Evolutionary conservation across 2,797 vertebrate species (phyloP).

Genomic region (Pyrocephalus nanus): DNA sequence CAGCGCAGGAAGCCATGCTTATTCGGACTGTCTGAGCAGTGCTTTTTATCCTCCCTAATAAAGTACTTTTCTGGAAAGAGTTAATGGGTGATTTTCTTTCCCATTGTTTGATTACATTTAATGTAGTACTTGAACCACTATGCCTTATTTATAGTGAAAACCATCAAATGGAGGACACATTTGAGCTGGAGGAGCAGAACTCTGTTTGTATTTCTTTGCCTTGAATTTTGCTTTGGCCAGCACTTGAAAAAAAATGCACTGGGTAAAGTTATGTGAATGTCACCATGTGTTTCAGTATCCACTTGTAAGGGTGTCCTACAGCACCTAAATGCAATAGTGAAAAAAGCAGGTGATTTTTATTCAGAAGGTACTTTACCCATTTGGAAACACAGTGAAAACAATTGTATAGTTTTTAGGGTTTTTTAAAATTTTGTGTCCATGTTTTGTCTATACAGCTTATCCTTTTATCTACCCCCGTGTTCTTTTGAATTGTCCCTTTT

Average conservation of each 20-base stretch:
- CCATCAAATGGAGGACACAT: neutral
- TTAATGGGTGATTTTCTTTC: neutral
- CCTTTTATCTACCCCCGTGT: neutral
- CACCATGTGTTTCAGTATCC: neutral
- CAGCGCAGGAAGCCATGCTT: slow-evolving; percentile 29
- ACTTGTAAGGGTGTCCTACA: neutral
- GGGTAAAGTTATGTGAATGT: neutral
- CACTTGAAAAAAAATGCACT: neutral
- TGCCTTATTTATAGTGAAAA: slow-evolving; percentile 43
- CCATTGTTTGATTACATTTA: neutral
- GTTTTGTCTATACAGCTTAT: neutral
- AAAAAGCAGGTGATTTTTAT: neutral
- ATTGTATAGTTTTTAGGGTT: neutral
- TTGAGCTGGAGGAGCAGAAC: neutral
- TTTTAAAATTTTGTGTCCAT: neutral
- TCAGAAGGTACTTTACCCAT: neutral
- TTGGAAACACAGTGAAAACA: neutral
- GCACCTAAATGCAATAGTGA: neutral
- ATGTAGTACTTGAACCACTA: slow-evolving; percentile 29
- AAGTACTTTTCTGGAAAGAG: neutral
- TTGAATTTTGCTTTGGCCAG: neutral
- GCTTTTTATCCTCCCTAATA: slow-evolving; percentile 78
- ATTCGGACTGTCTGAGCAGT: slow-evolving; percentile 71
- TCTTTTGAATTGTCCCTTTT: slow-evolving; percentile 6
- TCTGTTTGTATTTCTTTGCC: neutral